phyloP scores from a whole-genome alignment of 30 jellyfish, hydroid and myxozoan species.

The Aurelia coerulea region DNA sequence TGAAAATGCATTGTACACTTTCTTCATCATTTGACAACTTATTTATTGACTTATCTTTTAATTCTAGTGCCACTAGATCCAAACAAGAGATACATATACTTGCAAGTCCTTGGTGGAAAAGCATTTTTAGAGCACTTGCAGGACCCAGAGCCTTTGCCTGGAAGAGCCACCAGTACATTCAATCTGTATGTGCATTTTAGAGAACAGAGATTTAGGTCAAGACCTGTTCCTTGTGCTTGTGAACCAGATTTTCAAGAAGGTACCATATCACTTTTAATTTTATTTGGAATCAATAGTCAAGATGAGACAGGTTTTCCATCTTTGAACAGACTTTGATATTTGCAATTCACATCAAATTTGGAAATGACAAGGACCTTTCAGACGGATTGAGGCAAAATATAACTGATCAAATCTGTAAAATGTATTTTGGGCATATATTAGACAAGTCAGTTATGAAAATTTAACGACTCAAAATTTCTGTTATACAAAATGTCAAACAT shows the following conservation, averaged over 20 bases:
- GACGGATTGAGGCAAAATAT: no score
- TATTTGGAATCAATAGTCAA: no score
- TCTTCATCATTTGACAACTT: background rate
- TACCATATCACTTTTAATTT: background rate
- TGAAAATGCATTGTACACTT: background rate
- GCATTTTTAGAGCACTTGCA: conserved; percentile 95
- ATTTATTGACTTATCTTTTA: background rate
- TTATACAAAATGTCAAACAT: no score
- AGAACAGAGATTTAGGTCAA: conserved; percentile 86
- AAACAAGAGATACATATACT: conserved; percentile 72
- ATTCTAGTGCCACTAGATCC: conserved; percentile 91
- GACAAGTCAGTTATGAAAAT: no score
- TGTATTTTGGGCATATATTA: no score
- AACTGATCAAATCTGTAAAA: no score
- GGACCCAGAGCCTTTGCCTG: conserved; percentile 94
- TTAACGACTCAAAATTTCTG: no score
- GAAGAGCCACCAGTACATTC: conserved; percentile 77
- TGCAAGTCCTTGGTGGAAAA: conserved; percentile 87
- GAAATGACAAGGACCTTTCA: no score
- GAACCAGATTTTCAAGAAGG: conserved; percentile 97
- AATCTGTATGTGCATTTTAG: conserved; percentile 68
- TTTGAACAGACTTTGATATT: no score
- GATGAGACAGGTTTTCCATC: no score
- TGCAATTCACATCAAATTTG: no score
- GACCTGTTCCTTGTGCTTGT: conserved; percentile 89